Base-by-base conservation (phyloP, 2,888 invertebrate species). In the Thereva nobilitata region DNA sequence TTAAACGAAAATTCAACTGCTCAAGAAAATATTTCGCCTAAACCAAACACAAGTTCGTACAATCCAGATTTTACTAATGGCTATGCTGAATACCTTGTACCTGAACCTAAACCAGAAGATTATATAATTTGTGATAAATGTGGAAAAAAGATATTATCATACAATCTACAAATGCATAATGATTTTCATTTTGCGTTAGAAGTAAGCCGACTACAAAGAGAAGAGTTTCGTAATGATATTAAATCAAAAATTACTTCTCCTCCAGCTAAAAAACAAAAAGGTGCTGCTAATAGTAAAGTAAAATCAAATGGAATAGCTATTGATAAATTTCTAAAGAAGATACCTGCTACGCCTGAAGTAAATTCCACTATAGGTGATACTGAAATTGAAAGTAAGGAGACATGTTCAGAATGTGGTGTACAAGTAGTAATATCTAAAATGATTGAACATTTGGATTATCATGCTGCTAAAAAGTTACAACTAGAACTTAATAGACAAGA, bases 391-490 rank as follows among this genome's bases (percentile, higher is more conserved):
- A 40, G 53, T 37, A 67, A 74, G 42, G 82, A 86, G 74, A 80
- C 77, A 50, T 95, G 95, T 79, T 73, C 83, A 0, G 86, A 90
- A 75, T 95, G 95, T 79, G 83, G 85, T 37, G 85, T 86, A 75
- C 81, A 78, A 69, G 82, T 95, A 63, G 77, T 84, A 8, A 72
- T 84, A 4, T 84, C 84, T 69, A 89, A 89, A 68, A 83, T 89
- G 72, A 77, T 83, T 1, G 90, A 92, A 75, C 95, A 95, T 80
- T 79, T 85, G 73, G 95, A 96, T 82, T 94, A 87, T 77, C 96
- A 96, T 78, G 84, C 90, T 73, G 96, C 96, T 4, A 86, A 88
- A 75, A 88, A 88, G 75, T 78, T 96, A 61, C 92, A 79, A 63
- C 73, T 72, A 0, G 73, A 79, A 69, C 69, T 78, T 0, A 79